Percentiles rank a stretch among this genome's conserved stretches.
These are phyloP conservation scores for Bacillus rossius DNA, from an alignment of 1,140 invertebrate species.

Conservation along the genomic window DNA sequence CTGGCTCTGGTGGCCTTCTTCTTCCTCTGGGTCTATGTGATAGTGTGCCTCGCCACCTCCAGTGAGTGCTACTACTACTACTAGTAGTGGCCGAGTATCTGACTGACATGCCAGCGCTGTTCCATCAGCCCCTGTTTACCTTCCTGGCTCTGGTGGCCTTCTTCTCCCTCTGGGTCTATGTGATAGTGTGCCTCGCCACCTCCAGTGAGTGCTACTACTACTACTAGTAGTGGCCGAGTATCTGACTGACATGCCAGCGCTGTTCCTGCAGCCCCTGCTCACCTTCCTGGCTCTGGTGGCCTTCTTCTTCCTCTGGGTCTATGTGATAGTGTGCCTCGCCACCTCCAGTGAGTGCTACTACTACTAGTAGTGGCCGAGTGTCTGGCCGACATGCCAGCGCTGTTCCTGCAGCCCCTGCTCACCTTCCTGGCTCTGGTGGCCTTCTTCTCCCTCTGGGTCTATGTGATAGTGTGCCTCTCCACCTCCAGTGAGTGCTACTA, in stretches of 20 bases:
- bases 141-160: constrained; percentile 73
- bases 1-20: constrained; percentile 71
- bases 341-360: constrained; percentile 66
- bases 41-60: constrained; percentile 63
- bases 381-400: constrained; percentile 72
- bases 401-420: constrained; percentile 82
- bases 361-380: too few species aligned
- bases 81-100: too few species aligned
- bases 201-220: constrained; percentile 64
- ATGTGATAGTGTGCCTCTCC: constrained; percentile 64
- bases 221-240: too few species aligned
- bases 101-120: constrained; percentile 75
- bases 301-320: constrained; percentile 83
- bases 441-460: constrained; percentile 83
- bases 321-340: constrained; percentile 64
- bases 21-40: constrained; percentile 76
- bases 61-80: too few species aligned
- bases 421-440: constrained; percentile 72
- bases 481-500: constrained; percentile 66
- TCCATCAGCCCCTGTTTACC: constrained; percentile 83
- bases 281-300: constrained; percentile 72
- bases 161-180: constrained; percentile 77
- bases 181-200: constrained; percentile 66
- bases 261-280: constrained; percentile 82
- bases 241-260: constrained; percentile 72